Percentiles rank a stretch among this genome's conserved stretches.
Evolutionary conservation across 2,888 invertebrate genomes (phyloP).

Genomic region (Tipula lateralis): DNA sequence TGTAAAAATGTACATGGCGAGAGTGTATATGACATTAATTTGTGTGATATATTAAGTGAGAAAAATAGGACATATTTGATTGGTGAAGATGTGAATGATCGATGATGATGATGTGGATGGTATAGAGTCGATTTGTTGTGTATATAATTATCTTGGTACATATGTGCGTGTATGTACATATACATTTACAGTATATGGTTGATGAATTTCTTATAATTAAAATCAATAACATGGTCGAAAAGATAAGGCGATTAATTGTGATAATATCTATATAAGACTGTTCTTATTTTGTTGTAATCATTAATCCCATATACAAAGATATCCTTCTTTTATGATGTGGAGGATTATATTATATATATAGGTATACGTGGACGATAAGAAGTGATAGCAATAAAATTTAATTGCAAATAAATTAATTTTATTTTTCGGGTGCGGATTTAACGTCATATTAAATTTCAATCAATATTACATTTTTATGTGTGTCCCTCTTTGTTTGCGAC

Average conservation of each 20-base stretch:
- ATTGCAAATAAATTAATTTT: background rate
- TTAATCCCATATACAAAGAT: background rate
- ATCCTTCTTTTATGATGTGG: background rate
- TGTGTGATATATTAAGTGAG: constrained; percentile 19
- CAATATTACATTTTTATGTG: background rate
- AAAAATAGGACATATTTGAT: constrained; percentile 24
- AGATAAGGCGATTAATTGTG: constrained; percentile 29
- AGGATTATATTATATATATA: background rate
- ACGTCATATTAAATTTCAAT: background rate
- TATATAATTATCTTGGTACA: background rate
- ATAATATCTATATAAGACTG: background rate
- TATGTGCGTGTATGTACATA: background rate
- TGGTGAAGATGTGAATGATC: constrained; percentile 19
- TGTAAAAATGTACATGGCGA: constrained; percentile 14
- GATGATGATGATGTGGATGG: background rate
- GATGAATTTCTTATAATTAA: background rate
- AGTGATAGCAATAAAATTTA: background rate
- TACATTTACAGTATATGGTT: background rate
- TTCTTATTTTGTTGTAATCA: constrained; percentile 7
- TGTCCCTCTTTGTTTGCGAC: background rate
- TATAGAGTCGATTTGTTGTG: background rate
- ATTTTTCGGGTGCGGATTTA: background rate
- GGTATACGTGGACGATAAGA: background rate
- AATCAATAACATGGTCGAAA: constrained; percentile 26
- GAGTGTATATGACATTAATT: constrained; percentile 4